Percentiles rank a stretch among this genome's conserved stretches.
Evolutionary conservation across 2,888 invertebrate species (phyloP).

Genomic region (Azorinus chamasolen): DNA sequence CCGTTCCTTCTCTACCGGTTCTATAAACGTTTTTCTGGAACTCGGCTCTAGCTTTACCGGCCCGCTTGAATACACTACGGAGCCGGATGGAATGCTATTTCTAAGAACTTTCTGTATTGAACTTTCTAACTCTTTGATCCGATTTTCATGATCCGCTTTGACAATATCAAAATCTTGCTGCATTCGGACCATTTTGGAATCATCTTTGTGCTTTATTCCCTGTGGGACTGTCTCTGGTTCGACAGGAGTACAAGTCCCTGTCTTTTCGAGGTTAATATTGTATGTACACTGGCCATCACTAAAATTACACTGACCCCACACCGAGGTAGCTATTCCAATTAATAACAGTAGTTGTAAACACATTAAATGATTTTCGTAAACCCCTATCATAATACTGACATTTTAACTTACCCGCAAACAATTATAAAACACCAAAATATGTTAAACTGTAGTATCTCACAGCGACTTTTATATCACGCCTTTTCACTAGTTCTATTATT

Average conservation of each 20-base stretch:
- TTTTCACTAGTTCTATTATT: too few relatives aligned
- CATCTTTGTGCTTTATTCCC: slow-evolving; percentile 42
- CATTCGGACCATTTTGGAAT: slow-evolving; percentile 59
- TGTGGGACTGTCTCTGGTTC: slow-evolving; percentile 7
- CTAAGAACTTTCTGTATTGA: slow-evolving; percentile 70
- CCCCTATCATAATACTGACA: too few relatives aligned
- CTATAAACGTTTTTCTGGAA: background rate
- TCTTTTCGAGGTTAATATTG: slow-evolving; percentile 62
- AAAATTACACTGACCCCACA: slow-evolving; percentile 52
- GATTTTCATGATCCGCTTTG: slow-evolving; percentile 70
- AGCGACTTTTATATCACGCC: too few relatives aligned
- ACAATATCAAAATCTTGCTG: slow-evolving; percentile 67
- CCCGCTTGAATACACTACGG: slow-evolving; percentile 6
- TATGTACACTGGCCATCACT: slow-evolving; percentile 69
- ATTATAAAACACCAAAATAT: too few relatives aligned
- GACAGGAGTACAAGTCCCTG: slow-evolving; percentile 32
- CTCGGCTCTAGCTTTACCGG: slow-evolving; percentile 7
- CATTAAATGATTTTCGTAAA: too few relatives aligned
- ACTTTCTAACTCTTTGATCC: slow-evolving; percentile 68
- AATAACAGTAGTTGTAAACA: background rate
- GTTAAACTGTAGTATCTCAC: too few relatives aligned
- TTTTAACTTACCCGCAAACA: too few relatives aligned
- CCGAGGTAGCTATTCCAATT: slow-evolving; percentile 16
- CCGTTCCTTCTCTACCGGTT: background rate
- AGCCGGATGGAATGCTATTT: slow-evolving; percentile 52